Evolutionary conservation across 2,888 invertebrate genomes (phyloP), one percentile per base, ranked within the genome.

Genomic region (Drosophila ustulata): DNA sequence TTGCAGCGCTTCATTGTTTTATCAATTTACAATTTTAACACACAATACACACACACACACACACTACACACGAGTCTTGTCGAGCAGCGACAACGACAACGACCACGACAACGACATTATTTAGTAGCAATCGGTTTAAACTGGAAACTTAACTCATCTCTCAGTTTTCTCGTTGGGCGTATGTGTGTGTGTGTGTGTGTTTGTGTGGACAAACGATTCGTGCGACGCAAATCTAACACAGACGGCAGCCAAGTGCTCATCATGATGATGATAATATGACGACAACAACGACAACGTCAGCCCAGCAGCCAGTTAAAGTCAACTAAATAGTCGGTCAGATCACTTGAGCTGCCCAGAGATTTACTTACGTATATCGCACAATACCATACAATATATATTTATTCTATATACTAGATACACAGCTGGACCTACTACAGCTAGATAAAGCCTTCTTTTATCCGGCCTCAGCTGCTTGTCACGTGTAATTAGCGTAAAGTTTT

Each of bases 11-110:
- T 74, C 77, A 71, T 75, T 79, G 80, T 78, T 80, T 82, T 83
- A 86, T 86, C 87, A 84, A 84, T 84, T 84, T 83, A 86, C 83
- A 84, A 84, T 86, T 84, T 84, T 75, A 84, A 66, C 83, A 72
- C 86, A 83, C 70, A 82, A 30, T 39, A 64, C 28, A 63, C 30
- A 13, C 11, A 43, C 49, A 47, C 46, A 56, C n/a, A n/a, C 5
- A 55, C 13, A 65, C 18, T 18, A 18, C 37, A 66, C 7, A 55
- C 18, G 51, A 30, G 47, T 32, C 25, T 23, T 23, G 46, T 46
- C 28, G 47, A 50, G 43, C 37, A 37, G 0, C n/a, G 37, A 37
- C 23, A 52, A 43, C 23, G 51, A 43, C 39, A 65, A 37, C n/a
- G 37, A 37, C 23, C 50, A 43, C 23, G 51, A 43, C 39, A 65